Evolutionary conservation across 1,140 invertebrate genomes (phyloP).

Genomic region (Tyrophagus putrescentiae): DNA sequence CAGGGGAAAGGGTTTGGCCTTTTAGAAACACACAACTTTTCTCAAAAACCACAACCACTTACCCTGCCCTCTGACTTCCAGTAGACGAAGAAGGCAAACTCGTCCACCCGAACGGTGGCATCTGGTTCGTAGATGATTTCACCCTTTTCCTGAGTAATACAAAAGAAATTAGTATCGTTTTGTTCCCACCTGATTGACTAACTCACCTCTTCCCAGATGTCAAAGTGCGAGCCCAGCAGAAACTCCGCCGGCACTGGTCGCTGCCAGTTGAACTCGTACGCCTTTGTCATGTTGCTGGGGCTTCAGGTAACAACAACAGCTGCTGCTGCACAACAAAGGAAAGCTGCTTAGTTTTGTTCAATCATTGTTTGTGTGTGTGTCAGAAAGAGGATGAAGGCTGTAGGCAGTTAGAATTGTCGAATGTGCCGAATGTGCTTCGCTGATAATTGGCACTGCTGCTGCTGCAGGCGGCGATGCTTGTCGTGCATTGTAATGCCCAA

Average conservation of each 20-base stretch:
- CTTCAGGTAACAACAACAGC: too few relatives aligned
- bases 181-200: not conserved
- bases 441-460: too few relatives aligned
- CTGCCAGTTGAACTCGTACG: constrained; percentile 96
- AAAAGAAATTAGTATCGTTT: constrained; percentile 8
- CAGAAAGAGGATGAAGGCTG: too few relatives aligned
- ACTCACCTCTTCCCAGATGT: constrained; percentile 80
- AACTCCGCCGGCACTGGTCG: constrained; percentile 75
- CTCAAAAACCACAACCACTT: constrained; percentile 31
- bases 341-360: too few relatives aligned
- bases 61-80: constrained; percentile 95
- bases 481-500: too few relatives aligned
- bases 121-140: constrained; percentile 69
- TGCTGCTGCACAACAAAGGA: too few relatives aligned
- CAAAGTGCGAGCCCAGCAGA: constrained; percentile 66
- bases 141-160: constrained; percentile 54
- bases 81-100: constrained; percentile 97
- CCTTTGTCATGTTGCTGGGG: constrained; percentile 71
- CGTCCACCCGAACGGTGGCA: constrained; percentile 86
- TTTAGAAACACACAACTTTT: too few relatives aligned
- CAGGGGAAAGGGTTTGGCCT: too few relatives aligned
- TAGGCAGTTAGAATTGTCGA: too few relatives aligned
- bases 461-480: too few relatives aligned
- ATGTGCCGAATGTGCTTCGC: too few relatives aligned
- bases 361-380: too few relatives aligned